phyloP scores from a whole-genome alignment of 2,797 vertebrate species.

The Cirrhinus mrigala region DNA sequence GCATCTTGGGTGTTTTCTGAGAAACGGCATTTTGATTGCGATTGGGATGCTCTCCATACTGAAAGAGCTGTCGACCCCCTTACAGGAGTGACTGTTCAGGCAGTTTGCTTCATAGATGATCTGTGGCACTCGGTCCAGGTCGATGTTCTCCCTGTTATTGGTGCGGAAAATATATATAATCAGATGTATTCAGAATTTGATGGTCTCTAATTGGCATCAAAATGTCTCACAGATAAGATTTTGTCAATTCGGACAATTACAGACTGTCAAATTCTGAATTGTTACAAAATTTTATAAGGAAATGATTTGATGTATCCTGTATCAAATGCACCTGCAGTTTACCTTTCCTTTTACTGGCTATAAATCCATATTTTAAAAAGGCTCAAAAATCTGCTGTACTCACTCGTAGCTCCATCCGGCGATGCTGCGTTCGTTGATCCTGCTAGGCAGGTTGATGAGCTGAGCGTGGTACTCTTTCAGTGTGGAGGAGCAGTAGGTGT shows the following conservation, averaged over 20 bases:
- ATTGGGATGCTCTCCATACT: slow-evolving; percentile 79
- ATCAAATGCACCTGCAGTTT: neutral
- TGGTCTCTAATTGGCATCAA: neutral
- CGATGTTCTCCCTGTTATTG: slow-evolving; percentile 72
- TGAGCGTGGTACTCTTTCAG: slow-evolving; percentile 75
- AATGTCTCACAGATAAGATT: neutral
- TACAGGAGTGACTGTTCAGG: slow-evolving; percentile 76
- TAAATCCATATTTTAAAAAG: neutral
- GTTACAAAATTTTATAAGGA: neutral
- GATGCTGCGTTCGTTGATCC: slow-evolving; percentile 80
- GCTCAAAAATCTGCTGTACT: slow-evolving; percentile 60
- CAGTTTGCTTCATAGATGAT: slow-evolving; percentile 80
- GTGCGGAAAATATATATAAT: neutral
- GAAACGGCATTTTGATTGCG: slow-evolving; percentile 77
- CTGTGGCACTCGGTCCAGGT: slow-evolving; percentile 77
- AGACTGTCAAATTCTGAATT: neutral
- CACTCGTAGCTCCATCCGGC: slow-evolving; percentile 80
- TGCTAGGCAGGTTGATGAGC: slow-evolving; percentile 72
- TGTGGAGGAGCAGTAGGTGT: slow-evolving; percentile 72
- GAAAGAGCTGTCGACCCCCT: slow-evolving; percentile 65
- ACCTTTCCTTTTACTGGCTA: neutral
- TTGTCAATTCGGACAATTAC: neutral
- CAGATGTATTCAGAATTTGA: neutral
- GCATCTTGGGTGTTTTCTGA: slow-evolving; percentile 76
- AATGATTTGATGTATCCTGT: neutral